A percentile compares a stretch with the other conserved stretches of the same genome.
phyloP scores from a whole-genome alignment of 30 jellyfish, hydroid and myxozoan genomes.

The Chrysaora quinquecirrha region DNA sequence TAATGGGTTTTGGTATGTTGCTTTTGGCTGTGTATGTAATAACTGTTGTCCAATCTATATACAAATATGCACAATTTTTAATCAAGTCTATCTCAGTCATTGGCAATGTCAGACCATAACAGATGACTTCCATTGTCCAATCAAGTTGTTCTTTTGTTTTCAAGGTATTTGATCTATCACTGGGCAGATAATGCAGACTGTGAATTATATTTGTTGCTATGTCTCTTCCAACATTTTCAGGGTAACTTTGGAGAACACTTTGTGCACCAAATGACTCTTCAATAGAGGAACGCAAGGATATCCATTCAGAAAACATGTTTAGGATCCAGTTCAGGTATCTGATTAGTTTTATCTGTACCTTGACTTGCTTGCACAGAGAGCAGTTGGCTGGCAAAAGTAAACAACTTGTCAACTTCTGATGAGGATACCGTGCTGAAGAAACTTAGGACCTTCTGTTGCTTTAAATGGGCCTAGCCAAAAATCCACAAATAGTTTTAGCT shows the following conservation, averaged over 20 bases:
- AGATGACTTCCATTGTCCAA: conserved; percentile 99
- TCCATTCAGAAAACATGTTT: conserved; percentile 95
- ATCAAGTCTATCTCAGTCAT: conserved; percentile 92
- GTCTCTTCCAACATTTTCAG: conserved; percentile 89
- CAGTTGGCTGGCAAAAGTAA: no score
- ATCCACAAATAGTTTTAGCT: no score
- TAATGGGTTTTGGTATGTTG: conserved; percentile 79
- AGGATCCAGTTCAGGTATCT: no score
- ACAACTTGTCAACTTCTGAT: no score
- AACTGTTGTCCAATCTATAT: conserved; percentile 87
- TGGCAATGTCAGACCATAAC: conserved; percentile 95
- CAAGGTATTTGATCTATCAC: conserved; percentile 72
- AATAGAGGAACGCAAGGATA: conserved; percentile 77
- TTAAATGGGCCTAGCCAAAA: no score
- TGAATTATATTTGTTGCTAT: conserved; percentile 84
- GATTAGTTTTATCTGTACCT: no score
- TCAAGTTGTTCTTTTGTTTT: conserved; percentile 83
- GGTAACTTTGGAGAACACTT: conserved; percentile 88
- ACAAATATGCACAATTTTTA: conserved; percentile 85
- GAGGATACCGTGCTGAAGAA: no score
- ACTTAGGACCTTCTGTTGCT: no score
- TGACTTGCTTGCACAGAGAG: no score
- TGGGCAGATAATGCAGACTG: conserved; percentile 68
- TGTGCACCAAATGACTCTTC: conserved; percentile 89
- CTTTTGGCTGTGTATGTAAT: conserved; percentile 67